phyloP scores from a whole-genome alignment of 1,140 invertebrate species.

The Drosophila repleta region DNA sequence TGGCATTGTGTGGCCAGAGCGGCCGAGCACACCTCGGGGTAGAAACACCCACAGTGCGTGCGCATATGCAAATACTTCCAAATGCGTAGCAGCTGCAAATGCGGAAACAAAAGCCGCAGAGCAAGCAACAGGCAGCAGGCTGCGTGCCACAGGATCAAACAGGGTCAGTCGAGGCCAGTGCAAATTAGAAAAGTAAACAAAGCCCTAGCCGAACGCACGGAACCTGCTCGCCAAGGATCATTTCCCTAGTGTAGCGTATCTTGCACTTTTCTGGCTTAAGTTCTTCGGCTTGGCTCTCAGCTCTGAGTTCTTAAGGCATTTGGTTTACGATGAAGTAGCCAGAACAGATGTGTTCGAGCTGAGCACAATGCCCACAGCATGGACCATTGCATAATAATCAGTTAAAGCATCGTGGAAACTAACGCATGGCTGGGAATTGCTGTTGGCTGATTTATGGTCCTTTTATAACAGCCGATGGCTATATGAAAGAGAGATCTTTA shows the following conservation, averaged over 20 bases:
- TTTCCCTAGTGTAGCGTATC: slow-evolving; percentile 8
- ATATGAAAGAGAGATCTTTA: slow-evolving; percentile 34
- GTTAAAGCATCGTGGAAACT: slow-evolving; percentile 34
- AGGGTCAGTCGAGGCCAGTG: slow-evolving; percentile 33
- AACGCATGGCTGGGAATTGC: slow-evolving; percentile 66
- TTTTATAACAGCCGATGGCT: slow-evolving; percentile 38
- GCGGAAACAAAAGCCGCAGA: slow-evolving; percentile 49
- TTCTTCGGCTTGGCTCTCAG: neutral
- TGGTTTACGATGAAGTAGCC: slow-evolving; percentile 53
- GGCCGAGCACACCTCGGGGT: slow-evolving; percentile 3
- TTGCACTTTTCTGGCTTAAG: slow-evolving; percentile 30
- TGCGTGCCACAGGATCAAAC: slow-evolving; percentile 40
- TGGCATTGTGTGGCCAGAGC: slow-evolving; percentile 58
- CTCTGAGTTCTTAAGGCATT: slow-evolving; percentile 49
- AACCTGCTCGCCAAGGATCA: slow-evolving; percentile 58
- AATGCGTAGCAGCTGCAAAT: slow-evolving; percentile 61
- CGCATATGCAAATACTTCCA: slow-evolving; percentile 71
- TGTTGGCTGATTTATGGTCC: slow-evolving; percentile 51
- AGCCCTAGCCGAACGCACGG: slow-evolving; percentile 42
- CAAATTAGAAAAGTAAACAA: slow-evolving; percentile 37
- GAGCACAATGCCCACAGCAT: neutral
- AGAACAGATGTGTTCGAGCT: slow-evolving; percentile 60
- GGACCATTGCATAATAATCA: slow-evolving; percentile 58
- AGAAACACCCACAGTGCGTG: slow-evolving; percentile 68
- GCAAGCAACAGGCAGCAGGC: slow-evolving; percentile 58